Evolutionary conservation across 2,888 invertebrate species (phyloP).

Genomic region (Sarcophaga subvicina): DNA sequence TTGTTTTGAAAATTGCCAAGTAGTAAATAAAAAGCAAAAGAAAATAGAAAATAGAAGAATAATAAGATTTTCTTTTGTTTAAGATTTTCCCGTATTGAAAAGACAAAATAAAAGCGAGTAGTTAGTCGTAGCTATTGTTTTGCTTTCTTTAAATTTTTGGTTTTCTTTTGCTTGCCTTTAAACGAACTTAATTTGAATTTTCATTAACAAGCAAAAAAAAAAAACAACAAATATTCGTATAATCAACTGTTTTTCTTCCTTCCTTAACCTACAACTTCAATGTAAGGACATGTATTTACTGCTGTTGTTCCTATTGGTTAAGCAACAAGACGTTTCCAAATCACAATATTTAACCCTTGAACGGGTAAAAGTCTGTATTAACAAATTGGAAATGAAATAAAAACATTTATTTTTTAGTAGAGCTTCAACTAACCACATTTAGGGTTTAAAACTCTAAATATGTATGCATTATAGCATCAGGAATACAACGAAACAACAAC

Average conservation of each 20-base stretch:
- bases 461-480: neutral
- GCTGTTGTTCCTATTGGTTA: constrained; percentile 39
- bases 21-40: constrained; percentile 17
- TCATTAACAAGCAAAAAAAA: constrained; percentile 62
- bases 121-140: constrained; percentile 22
- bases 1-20: constrained; percentile 6
- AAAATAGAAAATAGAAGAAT: neutral
- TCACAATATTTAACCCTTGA: constrained; percentile 29
- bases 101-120: constrained; percentile 49
- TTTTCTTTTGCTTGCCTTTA: constrained; percentile 10
- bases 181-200: constrained; percentile 64
- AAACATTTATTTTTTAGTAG: too few relatives aligned
- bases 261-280: neutral
- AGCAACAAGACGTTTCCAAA: constrained; percentile 54
- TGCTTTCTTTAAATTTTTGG: neutral
- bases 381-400: neutral
- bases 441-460: neutral
- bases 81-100: constrained; percentile 34
- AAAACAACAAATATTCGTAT: constrained; percentile 43
- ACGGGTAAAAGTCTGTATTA: neutral
- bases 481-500: constrained; percentile 15
- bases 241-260: constrained; percentile 52
- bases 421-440: neutral
- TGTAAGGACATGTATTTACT: neutral
- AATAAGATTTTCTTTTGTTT: constrained; percentile 48